These are phyloP conservation scores for Sitobion miscanthi DNA, from an alignment of 1,140 invertebrate genomes.

Conservation along the genomic window DNA sequence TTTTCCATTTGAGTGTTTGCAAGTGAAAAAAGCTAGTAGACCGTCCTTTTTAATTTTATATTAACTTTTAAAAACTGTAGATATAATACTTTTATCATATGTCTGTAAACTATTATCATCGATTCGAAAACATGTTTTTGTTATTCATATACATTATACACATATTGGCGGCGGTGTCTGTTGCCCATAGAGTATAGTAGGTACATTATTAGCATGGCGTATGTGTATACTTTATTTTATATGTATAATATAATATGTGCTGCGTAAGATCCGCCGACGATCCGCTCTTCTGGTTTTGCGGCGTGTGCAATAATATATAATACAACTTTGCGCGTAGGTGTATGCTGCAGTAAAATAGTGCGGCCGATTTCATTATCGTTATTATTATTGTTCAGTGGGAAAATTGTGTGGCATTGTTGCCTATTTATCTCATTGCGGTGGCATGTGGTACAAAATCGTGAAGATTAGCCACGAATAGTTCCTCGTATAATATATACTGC, in stretches of 20 bases:
- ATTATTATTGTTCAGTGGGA: slow-evolving; percentile 49
- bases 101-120: background rate
- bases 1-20: background rate
- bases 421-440: background rate
- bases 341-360: background rate
- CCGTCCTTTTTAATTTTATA: background rate
- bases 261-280: background rate
- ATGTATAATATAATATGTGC: background rate
- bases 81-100: background rate
- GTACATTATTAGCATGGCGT: background rate
- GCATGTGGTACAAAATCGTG: background rate
- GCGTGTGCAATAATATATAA: background rate
- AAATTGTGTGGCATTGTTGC: slow-evolving; percentile 47
- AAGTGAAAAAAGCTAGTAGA: too few species aligned
- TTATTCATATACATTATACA: background rate
- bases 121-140: background rate
- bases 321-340: background rate
- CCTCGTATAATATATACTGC: background rate
- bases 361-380: slow-evolving; percentile 30
- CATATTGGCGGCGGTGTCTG: background rate
- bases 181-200: background rate
- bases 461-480: background rate
- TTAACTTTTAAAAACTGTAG: background rate
- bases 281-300: background rate
- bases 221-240: background rate